These are phyloP conservation scores for Dendrolimus houi DNA, from an alignment of 2,888 invertebrate species.

Conservation along the genomic window DNA sequence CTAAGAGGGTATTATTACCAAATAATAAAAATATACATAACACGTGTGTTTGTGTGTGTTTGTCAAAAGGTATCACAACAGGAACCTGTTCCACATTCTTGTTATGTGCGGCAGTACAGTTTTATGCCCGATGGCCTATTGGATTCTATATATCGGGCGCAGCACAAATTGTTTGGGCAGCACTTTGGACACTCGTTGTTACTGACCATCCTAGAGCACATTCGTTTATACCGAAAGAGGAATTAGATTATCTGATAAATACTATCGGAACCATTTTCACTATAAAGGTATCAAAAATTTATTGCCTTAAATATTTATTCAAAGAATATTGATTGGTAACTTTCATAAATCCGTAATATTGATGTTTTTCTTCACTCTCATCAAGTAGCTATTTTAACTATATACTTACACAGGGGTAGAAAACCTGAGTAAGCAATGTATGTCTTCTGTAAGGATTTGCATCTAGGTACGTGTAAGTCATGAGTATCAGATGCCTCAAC, in stretches of 20 bases:
- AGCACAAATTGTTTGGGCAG: slow-evolving; percentile 68
- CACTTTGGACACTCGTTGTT: slow-evolving; percentile 74
- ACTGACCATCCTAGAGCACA: slow-evolving; percentile 79
- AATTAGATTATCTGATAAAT: slow-evolving; percentile 76
- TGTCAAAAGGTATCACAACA: slow-evolving; percentile 46
- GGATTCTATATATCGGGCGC: slow-evolving; percentile 80
- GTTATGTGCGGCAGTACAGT: slow-evolving; percentile 78
- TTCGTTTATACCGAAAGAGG: slow-evolving; percentile 75
- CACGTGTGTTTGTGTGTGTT: neutral
- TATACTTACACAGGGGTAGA: no score
- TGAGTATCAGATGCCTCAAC: no score
- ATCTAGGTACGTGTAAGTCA: no score
- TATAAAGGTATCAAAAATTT: slow-evolving; percentile 40
- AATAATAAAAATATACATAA: no score
- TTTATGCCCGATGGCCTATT: slow-evolving; percentile 77
- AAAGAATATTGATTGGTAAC: no score
- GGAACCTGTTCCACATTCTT: slow-evolving; percentile 82
- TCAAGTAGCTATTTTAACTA: no score
- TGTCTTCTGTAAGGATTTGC: no score
- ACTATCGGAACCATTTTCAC: slow-evolving; percentile 69
- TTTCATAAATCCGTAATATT: no score
- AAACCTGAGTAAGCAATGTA: no score
- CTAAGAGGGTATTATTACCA: no score
- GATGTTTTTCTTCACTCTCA: no score
- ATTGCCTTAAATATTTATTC: no score